A percentile compares a stretch with the other conserved stretches of the same genome.
These are phyloP conservation scores for Phoenicopterus ruber DNA, from an alignment of 2,113 vertebrate species.

Conservation along the genomic window DNA sequence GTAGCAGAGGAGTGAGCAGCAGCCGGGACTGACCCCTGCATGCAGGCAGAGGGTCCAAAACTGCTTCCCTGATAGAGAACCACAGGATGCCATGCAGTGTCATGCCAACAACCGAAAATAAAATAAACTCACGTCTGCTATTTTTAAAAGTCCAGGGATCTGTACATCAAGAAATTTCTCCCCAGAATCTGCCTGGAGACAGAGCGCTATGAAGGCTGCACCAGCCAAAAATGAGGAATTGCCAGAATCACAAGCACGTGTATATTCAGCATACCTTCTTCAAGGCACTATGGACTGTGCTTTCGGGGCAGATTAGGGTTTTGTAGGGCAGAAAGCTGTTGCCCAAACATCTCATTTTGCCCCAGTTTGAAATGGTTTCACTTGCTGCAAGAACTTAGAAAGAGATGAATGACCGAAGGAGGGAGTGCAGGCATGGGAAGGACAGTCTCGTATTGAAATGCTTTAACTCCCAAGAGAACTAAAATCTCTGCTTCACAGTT, in stretches of 20 bases:
- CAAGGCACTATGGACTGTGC: not conserved
- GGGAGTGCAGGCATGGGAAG: not conserved
- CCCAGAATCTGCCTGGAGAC: not conserved
- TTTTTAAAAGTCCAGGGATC: not conserved
- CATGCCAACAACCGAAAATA: not conserved
- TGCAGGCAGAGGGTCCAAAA: not conserved
- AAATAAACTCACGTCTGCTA: not conserved
- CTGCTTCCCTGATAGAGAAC: not conserved
- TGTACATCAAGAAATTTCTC: not conserved
- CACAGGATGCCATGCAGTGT: not conserved
- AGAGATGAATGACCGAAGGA: not conserved
- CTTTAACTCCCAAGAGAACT: not conserved
- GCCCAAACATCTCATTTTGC: not conserved
- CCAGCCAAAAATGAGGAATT: not conserved
- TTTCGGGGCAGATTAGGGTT: not conserved
- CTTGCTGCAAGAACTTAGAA: not conserved
- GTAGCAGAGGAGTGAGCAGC: not conserved
- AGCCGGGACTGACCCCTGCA: not conserved
- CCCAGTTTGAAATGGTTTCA: not conserved
- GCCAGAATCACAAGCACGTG: accelerated
- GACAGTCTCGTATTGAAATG: not conserved
- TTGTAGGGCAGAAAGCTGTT: not conserved
- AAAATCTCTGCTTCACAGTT: not conserved
- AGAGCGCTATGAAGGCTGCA: not conserved
- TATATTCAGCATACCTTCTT: not conserved